A percentile compares a stretch with the other conserved stretches of the same genome.
Conservation (phyloP, 2,113 vertebrate genomes). For the Reinhardtius hippoglossoides region DNA sequence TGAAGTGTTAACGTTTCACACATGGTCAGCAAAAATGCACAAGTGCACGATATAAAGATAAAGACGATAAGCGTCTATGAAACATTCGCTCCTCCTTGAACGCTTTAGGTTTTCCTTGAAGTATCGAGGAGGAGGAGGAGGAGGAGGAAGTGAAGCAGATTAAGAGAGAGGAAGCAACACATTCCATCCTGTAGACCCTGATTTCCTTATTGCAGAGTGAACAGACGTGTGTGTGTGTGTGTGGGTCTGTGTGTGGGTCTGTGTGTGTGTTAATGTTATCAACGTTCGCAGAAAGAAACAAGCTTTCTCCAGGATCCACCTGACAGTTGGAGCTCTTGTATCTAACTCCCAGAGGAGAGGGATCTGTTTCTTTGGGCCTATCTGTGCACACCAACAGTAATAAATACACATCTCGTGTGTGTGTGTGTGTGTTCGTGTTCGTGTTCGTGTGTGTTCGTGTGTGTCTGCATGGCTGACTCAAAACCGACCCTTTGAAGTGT, state of each 20-base stretch:
- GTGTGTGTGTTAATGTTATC: conserved; percentile 17
- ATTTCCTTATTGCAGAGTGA: background rate
- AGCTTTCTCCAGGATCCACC: conserved; percentile 44
- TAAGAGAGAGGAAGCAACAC: conserved; percentile 5
- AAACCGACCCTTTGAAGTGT: conserved; percentile 89
- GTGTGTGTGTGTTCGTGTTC: conserved; percentile 31
- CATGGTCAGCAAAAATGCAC: no score
- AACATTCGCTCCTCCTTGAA: background rate
- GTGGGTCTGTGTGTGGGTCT: background rate
- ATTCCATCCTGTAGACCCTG: conserved; percentile 6
- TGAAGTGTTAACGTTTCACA: no score
- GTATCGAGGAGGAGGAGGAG: background rate
- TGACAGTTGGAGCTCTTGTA: conserved; percentile 48
- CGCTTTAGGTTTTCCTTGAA: background rate
- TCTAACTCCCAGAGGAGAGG: conserved; percentile 67
- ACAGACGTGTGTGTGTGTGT: conserved; percentile 18
- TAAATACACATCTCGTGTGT: conserved; percentile 62
- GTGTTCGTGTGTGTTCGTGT: conserved; percentile 24
- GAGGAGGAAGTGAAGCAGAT: background rate
- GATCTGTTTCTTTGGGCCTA: conserved; percentile 58
- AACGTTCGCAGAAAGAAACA: conserved; percentile 43
- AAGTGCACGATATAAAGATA: no score
- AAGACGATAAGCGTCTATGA: no score
- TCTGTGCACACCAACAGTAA: conserved; percentile 61
- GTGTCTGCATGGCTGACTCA: conserved; percentile 78